Percentiles rank a stretch among this genome's conserved stretches.
Evolutionary conservation across 2,113 vertebrate species (phyloP).

Genomic region (Tor tambroides): DNA sequence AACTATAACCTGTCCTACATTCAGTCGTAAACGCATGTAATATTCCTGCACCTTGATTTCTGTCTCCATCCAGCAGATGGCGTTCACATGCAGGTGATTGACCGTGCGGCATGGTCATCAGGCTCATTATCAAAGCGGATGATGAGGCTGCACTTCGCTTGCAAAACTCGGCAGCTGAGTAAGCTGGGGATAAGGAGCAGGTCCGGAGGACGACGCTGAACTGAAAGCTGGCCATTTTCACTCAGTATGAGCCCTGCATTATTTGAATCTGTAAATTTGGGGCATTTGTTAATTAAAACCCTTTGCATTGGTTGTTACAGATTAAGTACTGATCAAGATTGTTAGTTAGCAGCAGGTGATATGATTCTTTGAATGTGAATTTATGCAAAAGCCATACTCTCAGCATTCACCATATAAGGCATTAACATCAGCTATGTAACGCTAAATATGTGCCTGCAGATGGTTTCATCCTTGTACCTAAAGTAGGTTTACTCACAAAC

Average conservation of each 20-base stretch:
- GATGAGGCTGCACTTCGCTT: conserved; percentile 72
- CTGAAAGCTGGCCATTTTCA: background rate
- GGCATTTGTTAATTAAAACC: background rate
- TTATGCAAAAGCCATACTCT: background rate
- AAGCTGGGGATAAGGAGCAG: conserved; percentile 47
- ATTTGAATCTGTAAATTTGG: background rate
- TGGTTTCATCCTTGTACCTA: background rate
- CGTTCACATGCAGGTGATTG: conserved; percentile 56
- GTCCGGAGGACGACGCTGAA: conserved; percentile 12
- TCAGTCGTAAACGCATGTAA: background rate
- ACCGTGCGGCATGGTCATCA: conserved; percentile 58
- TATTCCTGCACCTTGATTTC: background rate
- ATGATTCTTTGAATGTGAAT: background rate
- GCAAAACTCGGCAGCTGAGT: conserved; percentile 51
- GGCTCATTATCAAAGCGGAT: conserved; percentile 70
- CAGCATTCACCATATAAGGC: background rate
- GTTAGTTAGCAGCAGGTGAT: background rate
- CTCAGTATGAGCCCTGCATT: background rate
- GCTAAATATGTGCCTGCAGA: no score
- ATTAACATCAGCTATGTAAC: no score
- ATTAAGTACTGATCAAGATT: background rate
- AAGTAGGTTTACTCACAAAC: background rate
- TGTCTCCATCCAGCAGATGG: conserved; percentile 71
- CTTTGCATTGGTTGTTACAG: background rate
- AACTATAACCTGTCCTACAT: background rate